A percentile compares a stretch with the other conserved stretches of the same genome.
Evolutionary conservation across 2,888 invertebrate genomes (phyloP).

Genomic region (Netelia inedita): DNA sequence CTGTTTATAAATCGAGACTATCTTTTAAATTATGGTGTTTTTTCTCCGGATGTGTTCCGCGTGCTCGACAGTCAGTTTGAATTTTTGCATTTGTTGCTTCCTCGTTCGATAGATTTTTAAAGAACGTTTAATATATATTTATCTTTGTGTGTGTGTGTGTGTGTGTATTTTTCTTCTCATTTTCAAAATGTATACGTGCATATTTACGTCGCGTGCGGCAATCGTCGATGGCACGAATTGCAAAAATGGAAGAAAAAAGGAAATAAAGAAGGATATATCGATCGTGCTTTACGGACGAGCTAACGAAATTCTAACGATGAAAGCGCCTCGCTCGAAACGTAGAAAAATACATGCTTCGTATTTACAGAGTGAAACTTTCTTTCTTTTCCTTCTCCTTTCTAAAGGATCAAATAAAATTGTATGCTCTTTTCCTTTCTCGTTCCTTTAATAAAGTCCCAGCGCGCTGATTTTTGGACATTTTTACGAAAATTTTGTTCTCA

Average conservation of each 20-base stretch:
- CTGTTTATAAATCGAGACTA: background rate
- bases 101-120: too few species aligned
- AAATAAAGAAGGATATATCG: slow-evolving; percentile 1
- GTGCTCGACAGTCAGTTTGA: too few species aligned
- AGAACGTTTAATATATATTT: too few species aligned
- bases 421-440: slow-evolving; percentile 27
- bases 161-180: too few species aligned
- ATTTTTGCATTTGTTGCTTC: background rate
- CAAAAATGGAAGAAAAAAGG: slow-evolving; percentile 4
- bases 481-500: slow-evolving; percentile 5
- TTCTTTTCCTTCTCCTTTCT: slow-evolving; percentile 46
- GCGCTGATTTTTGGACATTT: slow-evolving; percentile 8
- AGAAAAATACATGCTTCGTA: slow-evolving; percentile 80
- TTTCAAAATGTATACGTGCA: too few species aligned
- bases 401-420: slow-evolving; percentile 55
- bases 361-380: slow-evolving; percentile 75
- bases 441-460: slow-evolving; percentile 42
- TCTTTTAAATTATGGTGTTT: background rate
- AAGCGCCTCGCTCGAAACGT: slow-evolving; percentile 73
- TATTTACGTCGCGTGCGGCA: background rate
- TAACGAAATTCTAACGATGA: slow-evolving; percentile 73
- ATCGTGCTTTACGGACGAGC: slow-evolving; percentile 27
- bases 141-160: too few species aligned
- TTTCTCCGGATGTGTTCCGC: background rate
- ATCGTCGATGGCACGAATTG: background rate